Evolutionary conservation across 1,140 invertebrate species (phyloP).

Genomic region (Drosophila kikkawai): DNA sequence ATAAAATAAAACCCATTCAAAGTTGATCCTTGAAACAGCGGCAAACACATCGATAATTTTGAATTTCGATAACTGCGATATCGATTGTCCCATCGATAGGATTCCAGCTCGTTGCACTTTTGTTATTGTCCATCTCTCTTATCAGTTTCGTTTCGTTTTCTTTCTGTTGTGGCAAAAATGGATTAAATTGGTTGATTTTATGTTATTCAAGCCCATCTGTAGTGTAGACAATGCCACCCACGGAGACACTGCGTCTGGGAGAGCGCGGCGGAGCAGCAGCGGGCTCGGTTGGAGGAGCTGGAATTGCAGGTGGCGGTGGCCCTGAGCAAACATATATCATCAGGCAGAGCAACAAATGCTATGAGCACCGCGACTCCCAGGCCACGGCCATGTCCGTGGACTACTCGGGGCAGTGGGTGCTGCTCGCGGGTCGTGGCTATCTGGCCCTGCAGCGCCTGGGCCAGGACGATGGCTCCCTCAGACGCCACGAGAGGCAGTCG

Average conservation of each 20-base stretch:
- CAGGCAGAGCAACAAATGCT: constrained; percentile 76
- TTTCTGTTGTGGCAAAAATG: constrained; percentile 26
- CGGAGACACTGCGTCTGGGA: constrained; percentile 64
- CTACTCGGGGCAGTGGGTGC: constrained; percentile 92
- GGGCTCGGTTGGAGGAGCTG: constrained; percentile 14
- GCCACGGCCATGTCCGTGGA: constrained; percentile 97
- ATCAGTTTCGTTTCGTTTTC: constrained; percentile 37
- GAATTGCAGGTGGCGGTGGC: constrained; percentile 24
- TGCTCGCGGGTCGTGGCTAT: constrained; percentile 91
- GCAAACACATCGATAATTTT: background rate
- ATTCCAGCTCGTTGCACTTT: background rate
- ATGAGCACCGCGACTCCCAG: constrained; percentile 87
- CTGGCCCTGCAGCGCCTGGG: constrained; percentile 91
- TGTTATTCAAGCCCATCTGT: constrained; percentile 21
- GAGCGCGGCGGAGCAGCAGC: constrained; percentile 43
- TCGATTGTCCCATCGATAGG: background rate
- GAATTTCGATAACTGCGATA: background rate
- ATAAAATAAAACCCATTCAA: background rate
- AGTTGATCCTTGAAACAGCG: background rate
- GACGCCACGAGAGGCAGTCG: constrained; percentile 93
- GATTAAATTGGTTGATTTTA: constrained; percentile 42
- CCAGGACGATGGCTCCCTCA: constrained; percentile 90
- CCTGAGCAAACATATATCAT: constrained; percentile 72
- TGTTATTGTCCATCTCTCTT: constrained; percentile 32
- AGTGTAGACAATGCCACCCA: constrained; percentile 63